Evolutionary conservation across 2,113 vertebrate genomes (phyloP).

Genomic region (Campylorhamphus procurvoides): DNA sequence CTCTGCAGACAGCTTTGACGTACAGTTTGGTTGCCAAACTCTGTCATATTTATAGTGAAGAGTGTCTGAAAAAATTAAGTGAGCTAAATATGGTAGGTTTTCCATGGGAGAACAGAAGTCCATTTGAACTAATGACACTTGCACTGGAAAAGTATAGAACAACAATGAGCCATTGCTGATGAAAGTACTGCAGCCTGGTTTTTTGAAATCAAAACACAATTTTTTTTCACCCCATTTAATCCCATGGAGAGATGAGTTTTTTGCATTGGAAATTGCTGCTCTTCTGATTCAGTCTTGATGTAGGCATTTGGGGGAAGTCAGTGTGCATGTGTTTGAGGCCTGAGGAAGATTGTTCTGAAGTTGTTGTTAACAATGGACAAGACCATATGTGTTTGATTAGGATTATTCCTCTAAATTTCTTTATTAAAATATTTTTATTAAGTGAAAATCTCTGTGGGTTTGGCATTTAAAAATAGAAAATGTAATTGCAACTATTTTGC

Average conservation of each 20-base stretch:
- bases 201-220: neutral
- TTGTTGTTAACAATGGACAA: neutral
- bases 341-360: neutral
- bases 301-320: neutral
- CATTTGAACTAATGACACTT: neutral
- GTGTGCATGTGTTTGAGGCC: accelerated
- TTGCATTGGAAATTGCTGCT: neutral
- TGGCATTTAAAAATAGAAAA: neutral
- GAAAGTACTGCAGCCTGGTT: neutral
- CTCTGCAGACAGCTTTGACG: neutral
- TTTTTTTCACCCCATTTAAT: neutral
- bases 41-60: neutral
- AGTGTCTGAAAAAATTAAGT: neutral
- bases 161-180: neutral
- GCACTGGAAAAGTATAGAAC: neutral
- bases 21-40: neutral
- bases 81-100: neutral
- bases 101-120: neutral
- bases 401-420: neutral
- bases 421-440: neutral
- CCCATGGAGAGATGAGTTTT: neutral
- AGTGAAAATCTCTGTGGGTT: neutral
- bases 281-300: neutral
- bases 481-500: neutral
- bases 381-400: neutral